These are phyloP conservation scores for Bombus balteatus DNA, from an alignment of 1,140 invertebrate species.

Conservation along the genomic window DNA sequence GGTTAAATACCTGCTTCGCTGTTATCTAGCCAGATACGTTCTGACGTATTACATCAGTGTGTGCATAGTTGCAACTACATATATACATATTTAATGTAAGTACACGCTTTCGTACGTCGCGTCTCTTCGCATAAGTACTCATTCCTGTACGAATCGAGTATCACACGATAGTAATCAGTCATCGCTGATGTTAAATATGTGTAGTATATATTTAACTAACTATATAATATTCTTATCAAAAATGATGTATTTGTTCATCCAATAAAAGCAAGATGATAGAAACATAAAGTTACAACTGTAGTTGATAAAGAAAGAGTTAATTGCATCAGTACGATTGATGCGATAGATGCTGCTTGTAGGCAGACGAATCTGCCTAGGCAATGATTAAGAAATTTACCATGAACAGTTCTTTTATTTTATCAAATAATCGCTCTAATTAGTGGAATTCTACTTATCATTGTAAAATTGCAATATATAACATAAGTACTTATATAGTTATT, in stretches of 20 bases:
- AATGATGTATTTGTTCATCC: not conserved
- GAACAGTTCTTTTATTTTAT: not conserved
- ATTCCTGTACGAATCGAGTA: not conserved
- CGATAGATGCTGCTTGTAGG: not conserved
- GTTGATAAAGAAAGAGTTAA: not conserved
- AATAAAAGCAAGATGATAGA: not conserved
- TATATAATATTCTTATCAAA: not conserved
- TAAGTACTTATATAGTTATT: not conserved
- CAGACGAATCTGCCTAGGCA: not conserved
- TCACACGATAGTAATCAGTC: not conserved
- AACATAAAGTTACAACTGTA: not conserved
- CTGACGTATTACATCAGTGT: not conserved
- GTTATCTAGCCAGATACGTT: constrained; percentile 7
- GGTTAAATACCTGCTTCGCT: constrained; percentile 38
- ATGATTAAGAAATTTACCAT: no score
- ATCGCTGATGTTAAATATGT: no score
- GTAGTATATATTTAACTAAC: no score
- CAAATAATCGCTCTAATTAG: not conserved
- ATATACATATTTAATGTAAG: not conserved
- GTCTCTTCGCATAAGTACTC: no score
- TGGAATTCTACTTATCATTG: not conserved
- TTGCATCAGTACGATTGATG: not conserved
- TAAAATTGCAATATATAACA: not conserved
- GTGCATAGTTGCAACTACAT: not conserved
- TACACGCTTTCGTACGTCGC: not conserved